Percentiles rank a stretch among this genome's conserved stretches.
Conservation (phyloP, 1,140 invertebrate genomes). For the Drosophila eugracilis region DNA sequence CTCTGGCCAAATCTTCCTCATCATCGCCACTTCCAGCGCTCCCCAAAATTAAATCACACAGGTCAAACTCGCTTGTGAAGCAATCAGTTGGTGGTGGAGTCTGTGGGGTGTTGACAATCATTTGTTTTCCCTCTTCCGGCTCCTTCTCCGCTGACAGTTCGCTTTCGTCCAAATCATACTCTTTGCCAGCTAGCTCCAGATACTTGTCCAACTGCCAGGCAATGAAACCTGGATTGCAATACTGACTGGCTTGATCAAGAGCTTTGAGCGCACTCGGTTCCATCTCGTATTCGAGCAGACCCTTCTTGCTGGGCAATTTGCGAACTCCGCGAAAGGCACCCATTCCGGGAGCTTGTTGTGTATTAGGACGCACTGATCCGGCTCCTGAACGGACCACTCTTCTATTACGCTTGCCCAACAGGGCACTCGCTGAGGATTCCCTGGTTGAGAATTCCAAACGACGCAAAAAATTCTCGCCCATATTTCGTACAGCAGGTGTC, state of each 20-base stretch:
- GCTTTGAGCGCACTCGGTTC: constrained; percentile 62
- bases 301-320: constrained; percentile 75
- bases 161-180: constrained; percentile 54
- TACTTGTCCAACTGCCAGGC: constrained; percentile 78
- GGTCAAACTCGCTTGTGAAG: constrained; percentile 79
- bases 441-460: constrained; percentile 43
- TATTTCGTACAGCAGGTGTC: constrained; percentile 12
- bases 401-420: constrained; percentile 52
- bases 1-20: constrained; percentile 29
- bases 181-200: constrained; percentile 54
- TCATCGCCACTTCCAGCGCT: constrained; percentile 61
- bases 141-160: constrained; percentile 8
- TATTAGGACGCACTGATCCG: constrained; percentile 5
- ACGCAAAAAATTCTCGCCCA: constrained; percentile 44
- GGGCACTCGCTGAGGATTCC: constrained; percentile 8
- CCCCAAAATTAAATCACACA: constrained; percentile 64
- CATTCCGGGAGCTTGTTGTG: constrained; percentile 23
- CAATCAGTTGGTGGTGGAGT: constrained; percentile 77
- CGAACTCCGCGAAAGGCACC: constrained; percentile 53
- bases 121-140: constrained; percentile 4
- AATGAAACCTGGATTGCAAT: constrained; percentile 53
- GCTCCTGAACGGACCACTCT: constrained; percentile 8
- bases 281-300: constrained; percentile 75
- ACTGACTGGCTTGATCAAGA: constrained; percentile 56
- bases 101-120: constrained; percentile 1